A percentile compares a stretch with the other conserved stretches of the same genome.
phyloP scores from a whole-genome alignment of 2,113 vertebrate species.

The Clinocottus analis region DNA sequence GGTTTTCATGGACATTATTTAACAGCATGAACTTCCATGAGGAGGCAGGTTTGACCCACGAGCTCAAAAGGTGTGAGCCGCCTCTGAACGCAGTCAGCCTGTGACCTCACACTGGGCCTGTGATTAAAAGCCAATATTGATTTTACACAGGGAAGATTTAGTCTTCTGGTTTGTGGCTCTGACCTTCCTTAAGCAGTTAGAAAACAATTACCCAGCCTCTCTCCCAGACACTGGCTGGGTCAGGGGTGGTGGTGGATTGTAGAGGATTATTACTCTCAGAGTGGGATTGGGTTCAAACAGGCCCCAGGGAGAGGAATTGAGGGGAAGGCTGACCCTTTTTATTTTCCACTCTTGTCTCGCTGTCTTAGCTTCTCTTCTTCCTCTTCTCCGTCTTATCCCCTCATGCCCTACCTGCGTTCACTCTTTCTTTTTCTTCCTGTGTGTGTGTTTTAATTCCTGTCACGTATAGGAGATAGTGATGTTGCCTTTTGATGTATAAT shows the following conservation, averaged over 20 bases:
- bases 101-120: background rate
- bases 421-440: background rate
- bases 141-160: slow-evolving; percentile 36
- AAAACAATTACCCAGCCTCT: slow-evolving; percentile 69
- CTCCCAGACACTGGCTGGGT: slow-evolving; percentile 59
- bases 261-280: slow-evolving; percentile 68
- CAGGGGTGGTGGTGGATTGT: slow-evolving; percentile 59
- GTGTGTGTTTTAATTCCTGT: slow-evolving; percentile 30
- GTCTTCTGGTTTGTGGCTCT: slow-evolving; percentile 29
- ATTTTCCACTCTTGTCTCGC: slow-evolving; percentile 20
- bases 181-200: slow-evolving; percentile 62
- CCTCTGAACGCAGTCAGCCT: background rate
- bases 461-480: slow-evolving; percentile 25
- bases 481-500: slow-evolving; percentile 52
- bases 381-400: slow-evolving; percentile 18
- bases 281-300: slow-evolving; percentile 58
- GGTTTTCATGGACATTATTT: slow-evolving; percentile 24
- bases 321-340: slow-evolving; percentile 11
- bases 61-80: background rate
- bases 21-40: background rate
- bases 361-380: slow-evolving; percentile 5
- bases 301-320: slow-evolving; percentile 33
- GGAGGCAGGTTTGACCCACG: slow-evolving; percentile 3
- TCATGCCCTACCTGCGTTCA: slow-evolving; percentile 12
- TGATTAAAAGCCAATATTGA: slow-evolving; percentile 70